A percentile compares a stretch with the other conserved stretches of the same genome.
phyloP scores from a whole-genome alignment of 2,888 invertebrate genomes.

The Dynastes grantii region DNA sequence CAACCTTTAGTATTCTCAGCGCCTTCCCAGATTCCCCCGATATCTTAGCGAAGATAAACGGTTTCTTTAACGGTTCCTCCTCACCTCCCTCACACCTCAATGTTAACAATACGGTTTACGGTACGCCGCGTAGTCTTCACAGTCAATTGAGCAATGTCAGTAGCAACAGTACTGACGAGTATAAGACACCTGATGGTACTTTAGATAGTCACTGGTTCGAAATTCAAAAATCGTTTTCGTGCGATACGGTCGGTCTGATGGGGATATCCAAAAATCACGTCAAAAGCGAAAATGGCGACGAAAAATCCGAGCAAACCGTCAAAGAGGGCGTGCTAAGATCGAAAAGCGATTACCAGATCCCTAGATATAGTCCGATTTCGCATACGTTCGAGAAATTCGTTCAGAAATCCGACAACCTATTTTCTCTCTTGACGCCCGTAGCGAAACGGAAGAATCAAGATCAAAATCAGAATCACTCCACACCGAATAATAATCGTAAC shows the following conservation, averaged over 20 bases:
- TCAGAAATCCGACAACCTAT: constrained; percentile 69
- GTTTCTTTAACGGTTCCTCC: constrained; percentile 37
- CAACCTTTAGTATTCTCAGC: constrained; percentile 63
- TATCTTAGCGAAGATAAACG: constrained; percentile 60
- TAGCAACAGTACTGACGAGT: constrained; percentile 64
- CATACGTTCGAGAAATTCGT: constrained; percentile 59
- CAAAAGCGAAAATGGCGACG: constrained; percentile 8
- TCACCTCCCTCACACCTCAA: constrained; percentile 51
- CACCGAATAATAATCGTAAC: constrained; percentile 58
- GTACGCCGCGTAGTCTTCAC: constrained; percentile 38
- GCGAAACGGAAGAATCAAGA: constrained; percentile 69
- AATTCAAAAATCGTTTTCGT: constrained; percentile 64
- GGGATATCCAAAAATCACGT: constrained; percentile 38
- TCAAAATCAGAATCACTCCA: constrained; percentile 58
- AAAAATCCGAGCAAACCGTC: constrained; percentile 11
- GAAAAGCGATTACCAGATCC: constrained; percentile 68
- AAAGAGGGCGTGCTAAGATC: constrained; percentile 64
- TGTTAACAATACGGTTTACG: constrained; percentile 44
- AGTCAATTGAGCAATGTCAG: constrained; percentile 63
- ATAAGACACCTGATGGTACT: constrained; percentile 64
- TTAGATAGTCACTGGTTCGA: constrained; percentile 62
- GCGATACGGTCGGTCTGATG: constrained; percentile 60
- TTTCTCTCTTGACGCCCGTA: constrained; percentile 76
- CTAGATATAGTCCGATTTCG: constrained; percentile 56
- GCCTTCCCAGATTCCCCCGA: constrained; percentile 61